Evolutionary conservation across 1,140 invertebrate species (phyloP).

Genomic region (Drosophila neocordata): DNA sequence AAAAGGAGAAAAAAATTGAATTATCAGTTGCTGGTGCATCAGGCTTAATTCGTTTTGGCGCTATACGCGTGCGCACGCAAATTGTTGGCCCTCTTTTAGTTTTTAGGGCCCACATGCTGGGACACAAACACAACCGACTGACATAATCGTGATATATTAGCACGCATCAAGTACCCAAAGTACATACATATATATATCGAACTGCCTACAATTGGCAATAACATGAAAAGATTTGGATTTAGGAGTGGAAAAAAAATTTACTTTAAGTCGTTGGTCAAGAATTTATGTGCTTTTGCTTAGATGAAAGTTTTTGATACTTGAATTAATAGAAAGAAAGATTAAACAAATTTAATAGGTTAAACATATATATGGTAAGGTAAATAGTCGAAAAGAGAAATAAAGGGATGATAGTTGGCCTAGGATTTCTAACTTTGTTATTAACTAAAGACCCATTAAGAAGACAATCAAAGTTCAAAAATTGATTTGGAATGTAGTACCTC

Average conservation of each 20-base stretch:
- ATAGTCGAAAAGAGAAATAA: too few relatives aligned
- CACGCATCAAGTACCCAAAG: conserved; percentile 44
- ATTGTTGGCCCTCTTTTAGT: background rate
- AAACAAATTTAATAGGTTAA: too few relatives aligned
- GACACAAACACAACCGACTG: conserved; percentile 69
- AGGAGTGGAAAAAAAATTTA: background rate
- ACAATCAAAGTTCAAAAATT: too few relatives aligned
- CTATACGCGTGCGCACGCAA: conserved; percentile 78
- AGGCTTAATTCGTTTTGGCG: conserved; percentile 79
- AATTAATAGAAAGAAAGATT: too few relatives aligned
- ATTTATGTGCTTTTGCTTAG: too few relatives aligned
- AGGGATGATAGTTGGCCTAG: too few relatives aligned
- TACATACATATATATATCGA: background rate
- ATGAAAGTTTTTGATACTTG: too few relatives aligned
- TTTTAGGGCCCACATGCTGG: conserved; percentile 51
- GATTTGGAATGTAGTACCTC: too few relatives aligned
- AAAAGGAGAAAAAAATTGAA: conserved; percentile 60
- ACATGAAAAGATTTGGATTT: background rate
- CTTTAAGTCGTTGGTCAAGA: background rate
- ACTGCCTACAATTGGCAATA: background rate
- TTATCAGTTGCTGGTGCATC: conserved; percentile 76
- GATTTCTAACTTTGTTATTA: too few relatives aligned
- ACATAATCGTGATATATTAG: conserved; percentile 80
- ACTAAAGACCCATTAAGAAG: too few relatives aligned
- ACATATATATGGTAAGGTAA: too few relatives aligned